Conservation (phyloP, 2,888 invertebrate genomes). For the Cepaea hortensis region DNA sequence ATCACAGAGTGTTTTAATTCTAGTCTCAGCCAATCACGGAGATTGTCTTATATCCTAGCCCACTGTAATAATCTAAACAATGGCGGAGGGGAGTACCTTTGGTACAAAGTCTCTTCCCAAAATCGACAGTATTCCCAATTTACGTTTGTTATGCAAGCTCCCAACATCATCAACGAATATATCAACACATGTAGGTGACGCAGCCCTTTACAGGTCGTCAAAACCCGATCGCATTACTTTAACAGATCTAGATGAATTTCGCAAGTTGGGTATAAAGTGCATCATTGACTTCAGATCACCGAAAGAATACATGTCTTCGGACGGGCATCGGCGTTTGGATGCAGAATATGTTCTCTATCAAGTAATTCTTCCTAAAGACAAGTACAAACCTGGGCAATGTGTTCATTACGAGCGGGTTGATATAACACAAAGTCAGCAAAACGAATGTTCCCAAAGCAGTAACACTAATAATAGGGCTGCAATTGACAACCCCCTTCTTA, state of each 20-base stretch:
- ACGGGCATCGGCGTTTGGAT: conserved; percentile 62
- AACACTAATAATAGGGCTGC: neutral
- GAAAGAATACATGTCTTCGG: conserved; percentile 61
- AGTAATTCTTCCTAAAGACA: conserved; percentile 55
- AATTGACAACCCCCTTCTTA: neutral
- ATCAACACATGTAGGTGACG: neutral
- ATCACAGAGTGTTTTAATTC: neutral
- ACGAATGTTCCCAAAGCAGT: neutral
- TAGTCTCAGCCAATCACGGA: too few species aligned
- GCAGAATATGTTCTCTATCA: conserved; percentile 58
- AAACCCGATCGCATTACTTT: conserved; percentile 65
- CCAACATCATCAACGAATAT: neutral
- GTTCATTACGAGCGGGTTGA: conserved; percentile 5
- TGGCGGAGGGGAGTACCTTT: neutral
- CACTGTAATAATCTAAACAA: neutral
- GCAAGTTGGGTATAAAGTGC: conserved; percentile 59
- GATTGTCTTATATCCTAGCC: neutral
- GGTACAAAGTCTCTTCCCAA: conserved; percentile 15
- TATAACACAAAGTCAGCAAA: neutral
- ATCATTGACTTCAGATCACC: conserved; percentile 68
- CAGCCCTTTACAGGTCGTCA: conserved; percentile 65
- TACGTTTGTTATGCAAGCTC: conserved; percentile 51
- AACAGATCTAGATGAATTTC: conserved; percentile 58
- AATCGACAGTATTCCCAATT: conserved; percentile 52
- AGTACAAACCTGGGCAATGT: conserved; percentile 29